Base-by-base conservation (phyloP, 2,113 vertebrate genomes). In the Meles meles region DNA sequence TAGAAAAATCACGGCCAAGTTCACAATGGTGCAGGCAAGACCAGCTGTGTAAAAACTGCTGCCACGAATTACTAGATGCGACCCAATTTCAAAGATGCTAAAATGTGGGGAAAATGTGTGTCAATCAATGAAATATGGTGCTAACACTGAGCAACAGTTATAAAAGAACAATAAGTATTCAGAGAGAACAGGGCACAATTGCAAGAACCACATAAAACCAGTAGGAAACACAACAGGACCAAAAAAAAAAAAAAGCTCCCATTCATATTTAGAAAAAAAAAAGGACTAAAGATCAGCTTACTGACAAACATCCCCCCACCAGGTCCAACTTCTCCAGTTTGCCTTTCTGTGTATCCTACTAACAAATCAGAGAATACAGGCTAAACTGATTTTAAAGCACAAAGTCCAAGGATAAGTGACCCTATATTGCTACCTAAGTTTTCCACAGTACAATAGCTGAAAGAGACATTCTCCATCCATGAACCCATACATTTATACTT, bases 91-190 rank as follows among this genome's bases (percentile, higher is more conserved):
- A 88, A 79, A 92, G 27, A 84, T 44, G 67, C 72, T 84, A 97
- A 84, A 90, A 88, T 59, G 34, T 37, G 12, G 88, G 84, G 55
- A 55, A 91, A 83, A 55, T 2, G 15, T 55, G 5, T 63, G 76
- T 61, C 17, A 86, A 61, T 79, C 96, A 96, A 89, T 86, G 86
- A 95, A 96, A 91, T 93, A 88, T 83, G 92, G 89, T 59, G 44
- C 29, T 89, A 92, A 96, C 72, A 72, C 44, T 44, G 34, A 96
- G 12, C 77, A 92, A 42, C 47, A 6, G 59, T 94, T 89, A 97
- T 82, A 85, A 63, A 92, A 74, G 42, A 96, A 93, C 23, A 96
- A 67, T 55, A 88, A 86, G 27, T 89, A 93, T 80, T 95, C 76
- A 37, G 10, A 96, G 34, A 93, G 49, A 29, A 88, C 37, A 90